Percentiles rank a stretch among this genome's conserved stretches.
phyloP scores from a whole-genome alignment of 2,113 vertebrate genomes.

The Myxocyprinus asiaticus region DNA sequence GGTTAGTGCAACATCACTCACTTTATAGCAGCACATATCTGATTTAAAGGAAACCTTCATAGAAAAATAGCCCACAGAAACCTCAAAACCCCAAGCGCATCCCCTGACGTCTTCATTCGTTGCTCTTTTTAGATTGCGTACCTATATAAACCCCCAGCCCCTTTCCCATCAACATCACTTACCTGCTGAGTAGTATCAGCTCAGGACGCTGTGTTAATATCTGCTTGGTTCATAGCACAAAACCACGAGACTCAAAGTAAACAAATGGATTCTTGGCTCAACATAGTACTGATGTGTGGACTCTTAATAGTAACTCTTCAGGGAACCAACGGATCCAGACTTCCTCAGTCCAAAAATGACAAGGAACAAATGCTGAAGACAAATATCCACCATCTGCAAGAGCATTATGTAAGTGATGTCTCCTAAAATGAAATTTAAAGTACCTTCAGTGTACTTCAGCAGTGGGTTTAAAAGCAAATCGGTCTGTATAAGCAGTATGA shows the following conservation, averaged over 20 bases:
- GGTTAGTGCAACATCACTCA: too few species aligned
- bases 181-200: slow-evolving; percentile 37
- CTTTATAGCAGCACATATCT: not conserved
- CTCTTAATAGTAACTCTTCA: slow-evolving; percentile 33
- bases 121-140: slow-evolving; percentile 14
- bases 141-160: slow-evolving; percentile 50
- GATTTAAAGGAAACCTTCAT: slow-evolving; percentile 47
- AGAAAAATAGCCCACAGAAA: slow-evolving; percentile 46
- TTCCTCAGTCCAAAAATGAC: not conserved
- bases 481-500: not conserved
- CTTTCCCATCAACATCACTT: slow-evolving; percentile 10
- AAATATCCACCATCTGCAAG: not conserved
- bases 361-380: not conserved
- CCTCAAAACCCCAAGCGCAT: slow-evolving; percentile 47
- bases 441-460: not conserved
- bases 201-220: not conserved
- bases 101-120: slow-evolving; percentile 13
- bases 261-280: slow-evolving; percentile 41
- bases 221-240: not conserved
- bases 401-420: slow-evolving; percentile 38
- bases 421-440: too few species aligned
- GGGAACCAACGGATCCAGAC: not conserved
- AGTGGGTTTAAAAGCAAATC: not conserved
- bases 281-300: slow-evolving; percentile 29
- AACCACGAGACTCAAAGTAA: not conserved